Evolutionary conservation across 2,113 vertebrate genomes (phyloP).

Genomic region (Eleginops maclovinus): DNA sequence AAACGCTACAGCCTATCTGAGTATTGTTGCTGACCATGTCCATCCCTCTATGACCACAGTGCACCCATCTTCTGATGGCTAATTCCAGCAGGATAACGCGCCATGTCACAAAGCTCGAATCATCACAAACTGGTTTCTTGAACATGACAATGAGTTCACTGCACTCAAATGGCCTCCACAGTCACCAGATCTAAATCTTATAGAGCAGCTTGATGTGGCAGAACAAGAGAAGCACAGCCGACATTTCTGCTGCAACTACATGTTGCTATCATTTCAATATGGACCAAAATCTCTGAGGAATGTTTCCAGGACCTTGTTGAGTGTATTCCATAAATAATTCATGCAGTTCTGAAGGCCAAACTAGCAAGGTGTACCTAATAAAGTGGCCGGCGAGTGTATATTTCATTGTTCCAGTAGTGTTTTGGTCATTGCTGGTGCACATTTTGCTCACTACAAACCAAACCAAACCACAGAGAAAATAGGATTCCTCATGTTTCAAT

Average conservation of each 20-base stretch:
- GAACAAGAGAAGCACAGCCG: neutral
- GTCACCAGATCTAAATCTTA: neutral
- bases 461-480: constrained; percentile 19
- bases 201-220: neutral
- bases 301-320: neutral
- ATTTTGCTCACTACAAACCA: constrained; percentile 29
- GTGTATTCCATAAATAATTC: neutral
- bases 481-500: neutral
- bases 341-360: neutral
- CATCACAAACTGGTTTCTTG: neutral
- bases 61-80: neutral
- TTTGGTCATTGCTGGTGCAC: constrained; percentile 27
- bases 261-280: neutral
- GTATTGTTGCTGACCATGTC: neutral
- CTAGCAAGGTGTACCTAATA: neutral
- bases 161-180: neutral
- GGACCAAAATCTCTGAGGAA: neutral
- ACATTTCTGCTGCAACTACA: neutral
- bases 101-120: neutral
- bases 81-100: neutral
- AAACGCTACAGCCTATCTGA: neutral
- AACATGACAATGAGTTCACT: neutral
- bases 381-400: too few species aligned
- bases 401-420: neutral
- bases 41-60: neutral